A percentile compares a stretch with the other conserved stretches of the same genome.
phyloP scores from a whole-genome alignment of 2,888 invertebrate species.

The Mermis nigrescens region DNA sequence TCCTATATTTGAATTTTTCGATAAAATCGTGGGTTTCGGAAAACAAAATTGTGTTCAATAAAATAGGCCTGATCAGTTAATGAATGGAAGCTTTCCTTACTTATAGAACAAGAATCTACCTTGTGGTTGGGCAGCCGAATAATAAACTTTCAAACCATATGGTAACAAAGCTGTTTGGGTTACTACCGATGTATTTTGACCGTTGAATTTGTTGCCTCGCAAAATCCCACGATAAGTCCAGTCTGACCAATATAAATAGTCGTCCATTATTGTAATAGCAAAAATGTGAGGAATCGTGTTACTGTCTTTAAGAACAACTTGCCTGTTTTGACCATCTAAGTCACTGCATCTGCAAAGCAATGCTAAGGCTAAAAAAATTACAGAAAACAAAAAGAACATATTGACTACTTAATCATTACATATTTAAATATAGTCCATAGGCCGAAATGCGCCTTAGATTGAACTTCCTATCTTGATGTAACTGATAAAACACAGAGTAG shows the following conservation, averaged over 20 bases:
- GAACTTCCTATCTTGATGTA: too few species aligned
- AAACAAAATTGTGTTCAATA: too few species aligned
- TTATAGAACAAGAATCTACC: conserved; percentile 21
- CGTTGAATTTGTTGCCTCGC: conserved; percentile 55
- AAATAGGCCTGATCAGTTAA: background rate
- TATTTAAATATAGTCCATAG: too few species aligned
- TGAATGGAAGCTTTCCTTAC: background rate
- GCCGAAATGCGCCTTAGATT: too few species aligned
- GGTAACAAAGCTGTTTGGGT: conserved; percentile 84
- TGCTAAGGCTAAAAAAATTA: too few species aligned
- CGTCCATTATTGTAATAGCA: conserved; percentile 75
- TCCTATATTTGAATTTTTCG: too few species aligned
- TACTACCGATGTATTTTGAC: conserved; percentile 73
- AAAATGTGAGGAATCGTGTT: conserved; percentile 73
- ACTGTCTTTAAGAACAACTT: conserved; percentile 21
- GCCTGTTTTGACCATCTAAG: conserved; percentile 19
- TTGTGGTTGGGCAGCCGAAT: conserved; percentile 67
- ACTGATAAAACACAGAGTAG: too few species aligned
- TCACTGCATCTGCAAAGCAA: too few species aligned
- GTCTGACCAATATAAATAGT: conserved; percentile 78
- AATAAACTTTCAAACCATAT: conserved; percentile 77
- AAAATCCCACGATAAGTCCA: conserved; percentile 46
- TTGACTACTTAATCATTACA: too few species aligned
- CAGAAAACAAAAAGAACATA: too few species aligned
- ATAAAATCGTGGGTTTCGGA: too few species aligned